Percentiles rank a stretch among this genome's conserved stretches.
These are phyloP conservation scores for Amazona finschi DNA, from an alignment of 2,797 vertebrate species.

Conservation along the genomic window DNA sequence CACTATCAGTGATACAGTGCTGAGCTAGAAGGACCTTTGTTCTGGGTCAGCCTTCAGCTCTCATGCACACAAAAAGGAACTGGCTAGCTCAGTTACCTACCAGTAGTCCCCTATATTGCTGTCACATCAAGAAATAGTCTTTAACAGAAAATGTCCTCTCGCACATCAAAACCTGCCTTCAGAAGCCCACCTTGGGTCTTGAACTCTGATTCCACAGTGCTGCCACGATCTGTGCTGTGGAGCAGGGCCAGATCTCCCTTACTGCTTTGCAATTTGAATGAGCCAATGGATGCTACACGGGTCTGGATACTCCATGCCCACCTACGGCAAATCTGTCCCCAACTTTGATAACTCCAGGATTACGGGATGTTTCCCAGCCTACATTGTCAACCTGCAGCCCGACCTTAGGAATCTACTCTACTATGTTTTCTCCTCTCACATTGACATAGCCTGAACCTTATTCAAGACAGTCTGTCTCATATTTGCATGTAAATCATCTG, in stretches of 20 bases:
- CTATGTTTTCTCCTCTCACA: not conserved
- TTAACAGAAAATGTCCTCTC: not conserved
- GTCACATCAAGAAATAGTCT: not conserved
- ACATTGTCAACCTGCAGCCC: not conserved
- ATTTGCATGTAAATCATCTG: not conserved
- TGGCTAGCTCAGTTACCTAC: not conserved
- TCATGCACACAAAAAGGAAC: not conserved
- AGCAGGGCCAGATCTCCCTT: not conserved
- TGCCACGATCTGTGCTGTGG: not conserved
- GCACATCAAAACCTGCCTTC: not conserved
- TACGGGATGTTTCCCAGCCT: not conserved
- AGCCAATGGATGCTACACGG: accelerated
- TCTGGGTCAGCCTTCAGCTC: not conserved
- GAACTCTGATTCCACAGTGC: not conserved
- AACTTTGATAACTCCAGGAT: not conserved
- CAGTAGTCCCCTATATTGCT: not conserved
- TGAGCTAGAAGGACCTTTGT: not conserved
- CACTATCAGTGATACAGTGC: not conserved
- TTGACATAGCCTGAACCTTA: not conserved
- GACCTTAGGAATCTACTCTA: not conserved
- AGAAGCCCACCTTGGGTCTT: not conserved
- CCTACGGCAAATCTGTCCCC: not conserved
- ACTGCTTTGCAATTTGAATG: not conserved
- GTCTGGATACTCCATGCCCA: not conserved
- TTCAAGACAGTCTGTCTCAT: not conserved